Base-by-base conservation (phyloP, 1,140 invertebrate species). In the Pomacea maculata region DNA sequence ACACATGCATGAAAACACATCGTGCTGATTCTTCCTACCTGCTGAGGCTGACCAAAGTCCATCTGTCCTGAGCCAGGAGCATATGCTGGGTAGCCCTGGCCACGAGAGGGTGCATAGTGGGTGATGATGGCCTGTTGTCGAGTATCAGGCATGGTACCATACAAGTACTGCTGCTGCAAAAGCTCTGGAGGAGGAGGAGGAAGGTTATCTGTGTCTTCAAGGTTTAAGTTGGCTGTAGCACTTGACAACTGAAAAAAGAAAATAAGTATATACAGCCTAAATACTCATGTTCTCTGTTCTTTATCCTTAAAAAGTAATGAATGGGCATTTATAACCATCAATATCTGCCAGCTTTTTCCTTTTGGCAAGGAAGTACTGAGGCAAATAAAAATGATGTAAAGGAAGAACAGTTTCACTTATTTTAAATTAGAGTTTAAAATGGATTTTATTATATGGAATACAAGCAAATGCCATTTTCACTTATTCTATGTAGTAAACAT, bases 111-210 rank as follows among this genome's bases (percentile, higher is more conserved):
- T 15, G 84, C 85, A 64, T 85, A 79, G 73, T 83, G 84, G 54
- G 80, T 83, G 65, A 85, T 86, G 12, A 87, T 79, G 19, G 84
- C 85, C 79, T 88, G 87, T 74, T 88, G 87, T n/a, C 85, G 70
- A 79, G 85, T 87, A 77, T 88, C 86, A 21, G 87, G 87, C 52
- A 88, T 84, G 9, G 85, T 86, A 21, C 88, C 88, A 72, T 89
- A 89, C 65, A 89, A 81, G 68, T 87, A 89, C 77, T 89, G 88
- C 71, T 89, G 88, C 77, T 90, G 88, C 14, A 89, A 80, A 8
- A 89, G 74, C 78, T 89, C 88, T 21, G 87, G 87, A 14, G 86
- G 88, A 64, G 87, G 88, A 25, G 88, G 87, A 63, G 88, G 88
- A 1, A 88, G 82, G 73, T 86, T 83, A 34, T 86, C 85, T 17